Percentiles rank a stretch among this genome's conserved stretches.
Conservation (phyloP, 2,113 vertebrate genomes). For the Guaruba guarouba region DNA sequence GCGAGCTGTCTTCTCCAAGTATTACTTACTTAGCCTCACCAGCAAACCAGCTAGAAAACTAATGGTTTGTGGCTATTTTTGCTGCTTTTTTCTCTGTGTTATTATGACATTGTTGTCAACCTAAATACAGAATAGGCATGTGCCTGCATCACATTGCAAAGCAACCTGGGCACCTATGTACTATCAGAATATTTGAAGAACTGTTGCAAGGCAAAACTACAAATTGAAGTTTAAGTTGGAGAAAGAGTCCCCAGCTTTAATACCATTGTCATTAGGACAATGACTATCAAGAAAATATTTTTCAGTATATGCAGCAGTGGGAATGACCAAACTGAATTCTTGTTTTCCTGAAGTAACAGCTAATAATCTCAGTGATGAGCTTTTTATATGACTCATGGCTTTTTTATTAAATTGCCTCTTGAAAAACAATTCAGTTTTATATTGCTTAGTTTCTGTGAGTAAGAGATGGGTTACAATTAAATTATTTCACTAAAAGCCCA, state of each 20-base stretch:
- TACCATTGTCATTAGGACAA: not conserved
- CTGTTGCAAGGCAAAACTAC: not conserved
- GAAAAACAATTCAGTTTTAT: not conserved
- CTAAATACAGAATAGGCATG: not conserved
- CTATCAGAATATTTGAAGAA: not conserved
- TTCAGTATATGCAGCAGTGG: not conserved
- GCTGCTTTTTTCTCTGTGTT: not conserved
- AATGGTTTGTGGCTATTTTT: not conserved
- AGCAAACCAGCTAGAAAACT: not conserved
- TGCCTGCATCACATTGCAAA: not conserved
- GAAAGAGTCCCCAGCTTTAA: not conserved
- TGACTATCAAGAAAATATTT: not conserved
- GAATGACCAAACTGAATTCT: not conserved
- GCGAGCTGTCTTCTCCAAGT: not conserved
- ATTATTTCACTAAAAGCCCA: not conserved
- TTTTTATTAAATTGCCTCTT: not conserved
- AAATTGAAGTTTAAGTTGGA: not conserved
- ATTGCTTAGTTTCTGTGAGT: not conserved
- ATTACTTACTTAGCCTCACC: not conserved
- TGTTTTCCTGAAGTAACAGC: not conserved
- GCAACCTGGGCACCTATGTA: not conserved
- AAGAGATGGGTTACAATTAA: not conserved
- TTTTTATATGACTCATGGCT: not conserved
- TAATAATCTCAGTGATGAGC: not conserved
- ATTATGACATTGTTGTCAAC: not conserved